Evolutionary conservation across 1,140 invertebrate species (phyloP).

Genomic region (Piezodorus guildinii): DNA sequence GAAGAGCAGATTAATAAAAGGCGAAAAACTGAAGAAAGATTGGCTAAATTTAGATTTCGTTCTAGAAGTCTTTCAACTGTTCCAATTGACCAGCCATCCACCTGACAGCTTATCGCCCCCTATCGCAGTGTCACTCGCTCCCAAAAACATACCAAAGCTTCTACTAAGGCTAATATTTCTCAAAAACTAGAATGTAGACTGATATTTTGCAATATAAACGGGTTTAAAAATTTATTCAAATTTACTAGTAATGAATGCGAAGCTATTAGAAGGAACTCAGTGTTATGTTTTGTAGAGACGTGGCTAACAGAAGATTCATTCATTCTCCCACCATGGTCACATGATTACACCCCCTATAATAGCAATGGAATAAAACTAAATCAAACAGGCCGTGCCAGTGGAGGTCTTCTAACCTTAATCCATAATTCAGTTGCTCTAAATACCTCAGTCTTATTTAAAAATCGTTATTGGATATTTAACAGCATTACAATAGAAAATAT

Average conservation of each 20-base stretch:
- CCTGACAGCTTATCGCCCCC: no score
- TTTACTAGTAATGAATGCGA: not conserved
- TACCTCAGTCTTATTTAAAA: not conserved
- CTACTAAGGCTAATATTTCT: no score
- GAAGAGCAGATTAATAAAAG: no score
- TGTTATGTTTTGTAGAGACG: slow-evolving; percentile 1
- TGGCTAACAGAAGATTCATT: not conserved
- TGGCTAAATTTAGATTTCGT: no score
- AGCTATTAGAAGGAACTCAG: not conserved
- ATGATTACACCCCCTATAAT: not conserved
- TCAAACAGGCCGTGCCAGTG: not conserved
- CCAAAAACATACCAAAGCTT: no score
- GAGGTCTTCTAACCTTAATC: not conserved
- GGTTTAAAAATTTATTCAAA: no score
- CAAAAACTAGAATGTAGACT: no score
- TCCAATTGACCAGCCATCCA: no score
- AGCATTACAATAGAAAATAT: not conserved
- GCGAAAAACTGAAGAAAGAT: no score
- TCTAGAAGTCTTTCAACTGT: no score
- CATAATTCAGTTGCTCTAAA: not conserved
- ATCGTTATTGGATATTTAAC: slow-evolving; percentile 1
- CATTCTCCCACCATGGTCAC: not conserved
- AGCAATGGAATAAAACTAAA: not conserved
- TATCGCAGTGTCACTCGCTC: no score
- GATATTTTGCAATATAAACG: no score